Base-by-base conservation (phyloP, 2,888 invertebrate species). In the Trichopoda pennipes region DNA sequence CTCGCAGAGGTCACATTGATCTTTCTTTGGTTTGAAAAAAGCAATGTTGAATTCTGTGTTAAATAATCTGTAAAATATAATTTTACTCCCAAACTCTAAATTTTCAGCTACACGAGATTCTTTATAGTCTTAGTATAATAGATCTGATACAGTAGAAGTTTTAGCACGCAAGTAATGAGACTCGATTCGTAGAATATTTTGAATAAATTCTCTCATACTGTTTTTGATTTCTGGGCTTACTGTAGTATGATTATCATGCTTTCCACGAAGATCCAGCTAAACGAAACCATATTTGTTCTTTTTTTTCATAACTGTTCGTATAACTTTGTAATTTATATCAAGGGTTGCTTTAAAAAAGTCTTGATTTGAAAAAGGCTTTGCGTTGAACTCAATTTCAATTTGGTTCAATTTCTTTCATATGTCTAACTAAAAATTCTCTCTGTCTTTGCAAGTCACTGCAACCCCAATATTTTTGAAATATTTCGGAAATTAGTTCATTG, bases 271-370 rank as follows among this genome's bases (percentile, higher is more conserved):
- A 63, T 66, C 51, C 47, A 63, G 28, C 44, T 63, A 28, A 53
- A 72, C 61, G 60, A 72, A 61, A 49, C 72, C 53, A 28, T 51
- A 51, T 72, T 60, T n/a, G 35, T 23, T 44, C 19, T 76, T 74
- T 44, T 75, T 80, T 69, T 75, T 64, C 42, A 73, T 66, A 73
- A 66, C 68, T 49, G 72, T 79, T 73, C 51, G 38, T 63, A 77
- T 69, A 19, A 55, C 69, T 63, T 42, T 55, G 42, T 53, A 53
- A 49, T 35, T 58, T 58, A 70, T 17, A 70, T 70, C 70, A 70
- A 70, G 56, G 17, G 72, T 72, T 21, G 60, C 32, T 72, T 56
- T 75, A 66, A 75, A 75, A 75, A 75, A 64, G 56, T 74, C 66
- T 75, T 64, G 58, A 19, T 49, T 56, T 66, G 66, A 56, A 63